Percentiles rank a stretch among this genome's conserved stretches.
Conservation (phyloP, 2,888 invertebrate genomes). For the Apoda limacodes region DNA sequence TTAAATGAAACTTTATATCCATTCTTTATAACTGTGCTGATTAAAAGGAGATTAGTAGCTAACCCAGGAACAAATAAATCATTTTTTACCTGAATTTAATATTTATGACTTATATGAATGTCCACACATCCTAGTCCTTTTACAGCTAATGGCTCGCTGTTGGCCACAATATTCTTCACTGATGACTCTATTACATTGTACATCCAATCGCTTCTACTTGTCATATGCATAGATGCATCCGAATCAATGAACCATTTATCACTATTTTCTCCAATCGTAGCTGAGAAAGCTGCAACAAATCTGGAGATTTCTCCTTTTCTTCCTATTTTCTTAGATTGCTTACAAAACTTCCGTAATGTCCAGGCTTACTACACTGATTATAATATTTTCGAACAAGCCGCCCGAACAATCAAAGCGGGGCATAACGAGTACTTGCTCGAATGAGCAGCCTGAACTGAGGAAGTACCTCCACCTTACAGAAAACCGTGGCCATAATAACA, state of each 20-base stretch:
- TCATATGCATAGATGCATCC: constrained; percentile 15
- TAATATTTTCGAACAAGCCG: too few relatives aligned
- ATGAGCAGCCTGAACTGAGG: too few relatives aligned
- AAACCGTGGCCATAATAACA: too few relatives aligned
- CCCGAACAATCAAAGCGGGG: too few relatives aligned
- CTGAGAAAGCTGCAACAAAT: constrained; percentile 15
- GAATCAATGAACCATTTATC: constrained; percentile 13
- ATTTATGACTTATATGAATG: constrained; percentile 5
- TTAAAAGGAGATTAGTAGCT: constrained; percentile 21
- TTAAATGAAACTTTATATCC: constrained; percentile 17
- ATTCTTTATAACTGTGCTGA: constrained; percentile 19
- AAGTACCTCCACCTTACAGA: too few relatives aligned
- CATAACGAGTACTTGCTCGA: too few relatives aligned
- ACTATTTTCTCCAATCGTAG: constrained; percentile 3
- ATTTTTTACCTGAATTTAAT: constrained; percentile 20
- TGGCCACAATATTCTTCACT: constrained; percentile 16
- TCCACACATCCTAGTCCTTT: constrained; percentile 10
- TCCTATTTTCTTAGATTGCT: too few relatives aligned
- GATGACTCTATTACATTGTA: constrained; percentile 8
- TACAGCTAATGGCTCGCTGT: constrained; percentile 17
- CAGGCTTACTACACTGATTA: too few relatives aligned
- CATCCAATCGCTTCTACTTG: constrained; percentile 10
- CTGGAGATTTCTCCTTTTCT: too few relatives aligned
- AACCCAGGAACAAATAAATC: constrained; percentile 22
- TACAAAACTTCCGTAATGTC: too few relatives aligned